Evolutionary conservation across 2,888 invertebrate species (phyloP), one percentile per base, ranked within the genome.

Genomic region (Adelognathus sp.): DNA sequence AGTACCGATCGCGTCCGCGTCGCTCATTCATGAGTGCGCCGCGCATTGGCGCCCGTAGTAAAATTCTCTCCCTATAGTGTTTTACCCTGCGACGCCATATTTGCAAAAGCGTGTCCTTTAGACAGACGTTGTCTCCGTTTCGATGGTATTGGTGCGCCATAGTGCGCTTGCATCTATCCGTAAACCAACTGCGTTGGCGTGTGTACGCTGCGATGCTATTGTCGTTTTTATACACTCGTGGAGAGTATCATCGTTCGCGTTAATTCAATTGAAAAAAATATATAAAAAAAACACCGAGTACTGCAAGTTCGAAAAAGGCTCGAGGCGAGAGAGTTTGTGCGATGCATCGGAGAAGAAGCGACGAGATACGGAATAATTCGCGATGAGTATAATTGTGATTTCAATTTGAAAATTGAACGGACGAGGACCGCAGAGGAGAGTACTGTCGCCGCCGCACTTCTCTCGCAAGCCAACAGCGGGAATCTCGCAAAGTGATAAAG

Each of bases 41-140:
- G 18, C 46, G 33, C 58, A 60, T 66, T 72, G 66, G 54, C 54
- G 61, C 63, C 50, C 58, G 64, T 74, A 70, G 78, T 74, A 78
- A 77, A 78, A 74, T 46, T 29, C 21, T 46, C 67, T 50, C 39
- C 52, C 14, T 44, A 9, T 58, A 52, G 33, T 71, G 44, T 72
- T 71, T 64, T 64, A n/a, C n/a, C 21, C 4, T 36, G 24, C 27
- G 75, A 70, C 78, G 78, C 78, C 78, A 78, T 78, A 61, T 71
- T 71, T 27, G 50, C n/a, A 27, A 61, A 18, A 33, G 33, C 36
- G 58, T 58, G 33, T 18, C 29, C 29, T 52, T 7, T 41, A 18
- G 16, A 16, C 21, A 31, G 29, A 73, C 75, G 70, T 61, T 66
- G 41, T 61, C 44, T 63, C 70, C 52, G 63, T n/a, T 9, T 52